These are phyloP conservation scores for Gari tellinella DNA, from an alignment of 2,888 invertebrate species.

Conservation along the genomic window DNA sequence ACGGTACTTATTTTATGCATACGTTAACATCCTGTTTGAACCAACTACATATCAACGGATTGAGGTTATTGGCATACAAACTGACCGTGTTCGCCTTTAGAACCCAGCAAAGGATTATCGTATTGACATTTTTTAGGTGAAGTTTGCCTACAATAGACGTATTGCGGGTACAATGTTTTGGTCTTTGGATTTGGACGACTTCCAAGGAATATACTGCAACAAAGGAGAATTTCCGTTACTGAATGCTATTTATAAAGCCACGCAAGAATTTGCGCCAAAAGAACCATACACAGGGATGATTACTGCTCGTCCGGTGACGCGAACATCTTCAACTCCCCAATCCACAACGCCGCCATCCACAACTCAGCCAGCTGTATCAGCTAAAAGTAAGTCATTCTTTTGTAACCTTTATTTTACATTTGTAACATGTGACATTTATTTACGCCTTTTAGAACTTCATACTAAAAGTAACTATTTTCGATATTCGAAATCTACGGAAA, in stretches of 20 bases:
- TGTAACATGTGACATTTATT: no score
- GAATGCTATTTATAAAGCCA: constrained; percentile 58
- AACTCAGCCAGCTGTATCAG: constrained; percentile 49
- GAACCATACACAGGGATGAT: neutral
- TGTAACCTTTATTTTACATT: no score
- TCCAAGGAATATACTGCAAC: constrained; percentile 72
- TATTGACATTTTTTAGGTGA: constrained; percentile 87
- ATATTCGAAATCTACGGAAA: no score
- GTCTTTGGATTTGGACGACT: constrained; percentile 79
- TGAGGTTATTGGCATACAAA: no score
- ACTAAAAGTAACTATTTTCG: no score
- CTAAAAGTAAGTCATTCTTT: no score
- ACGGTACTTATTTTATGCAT: no score
- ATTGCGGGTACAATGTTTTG: constrained; percentile 85
- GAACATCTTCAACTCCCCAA: constrained; percentile 36
- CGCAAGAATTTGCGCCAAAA: constrained; percentile 21
- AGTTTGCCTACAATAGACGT: constrained; percentile 90
- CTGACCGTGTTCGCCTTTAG: no score
- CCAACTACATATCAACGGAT: no score
- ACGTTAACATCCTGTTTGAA: no score
- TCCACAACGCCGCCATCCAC: constrained; percentile 34
- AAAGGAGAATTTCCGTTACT: constrained; percentile 73
- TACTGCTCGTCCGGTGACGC: constrained; percentile 17
- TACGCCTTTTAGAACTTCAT: no score
- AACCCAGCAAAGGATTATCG: no score